Conservation (phyloP, 2,797 vertebrate species). For the Fratercula arctica region DNA sequence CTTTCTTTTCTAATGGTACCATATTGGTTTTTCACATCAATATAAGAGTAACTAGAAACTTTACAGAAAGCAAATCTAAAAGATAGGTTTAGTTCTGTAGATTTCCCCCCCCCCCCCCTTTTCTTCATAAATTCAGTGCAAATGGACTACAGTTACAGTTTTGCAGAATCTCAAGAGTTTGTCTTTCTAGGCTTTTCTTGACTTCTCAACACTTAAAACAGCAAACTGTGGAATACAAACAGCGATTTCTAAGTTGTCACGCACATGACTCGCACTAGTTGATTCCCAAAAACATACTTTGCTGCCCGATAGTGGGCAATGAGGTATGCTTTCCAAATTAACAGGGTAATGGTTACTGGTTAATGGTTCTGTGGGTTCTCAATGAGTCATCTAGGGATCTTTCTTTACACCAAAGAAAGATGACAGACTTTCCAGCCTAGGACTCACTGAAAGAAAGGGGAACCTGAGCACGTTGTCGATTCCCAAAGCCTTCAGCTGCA, state of each 20-base stretch:
- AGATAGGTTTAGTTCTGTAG: background rate
- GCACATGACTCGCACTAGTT: background rate
- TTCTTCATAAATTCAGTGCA: background rate
- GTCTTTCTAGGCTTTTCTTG: background rate
- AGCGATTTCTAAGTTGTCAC: background rate
- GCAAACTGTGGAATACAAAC: background rate
- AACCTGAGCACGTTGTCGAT: slow-evolving; percentile 98
- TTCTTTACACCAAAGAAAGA: background rate
- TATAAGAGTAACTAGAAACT: background rate
- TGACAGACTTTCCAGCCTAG: background rate
- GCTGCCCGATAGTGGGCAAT: background rate
- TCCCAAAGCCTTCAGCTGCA: slow-evolving; percentile 97
- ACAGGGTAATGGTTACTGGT: background rate
- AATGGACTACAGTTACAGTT: background rate
- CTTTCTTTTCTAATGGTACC: background rate
- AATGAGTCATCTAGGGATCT: background rate
- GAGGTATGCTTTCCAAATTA: background rate
- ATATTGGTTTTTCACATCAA: background rate
- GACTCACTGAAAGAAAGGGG: slow-evolving; percentile 93
- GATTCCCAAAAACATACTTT: background rate
- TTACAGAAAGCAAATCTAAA: background rate
- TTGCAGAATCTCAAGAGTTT: background rate
- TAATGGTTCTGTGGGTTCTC: background rate
- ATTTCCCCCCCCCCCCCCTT: background rate
- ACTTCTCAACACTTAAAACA: background rate